Evolutionary conservation across 2,888 invertebrate species (phyloP), one percentile per base, ranked within the genome.

Genomic region (Scaptomyza parva): DNA sequence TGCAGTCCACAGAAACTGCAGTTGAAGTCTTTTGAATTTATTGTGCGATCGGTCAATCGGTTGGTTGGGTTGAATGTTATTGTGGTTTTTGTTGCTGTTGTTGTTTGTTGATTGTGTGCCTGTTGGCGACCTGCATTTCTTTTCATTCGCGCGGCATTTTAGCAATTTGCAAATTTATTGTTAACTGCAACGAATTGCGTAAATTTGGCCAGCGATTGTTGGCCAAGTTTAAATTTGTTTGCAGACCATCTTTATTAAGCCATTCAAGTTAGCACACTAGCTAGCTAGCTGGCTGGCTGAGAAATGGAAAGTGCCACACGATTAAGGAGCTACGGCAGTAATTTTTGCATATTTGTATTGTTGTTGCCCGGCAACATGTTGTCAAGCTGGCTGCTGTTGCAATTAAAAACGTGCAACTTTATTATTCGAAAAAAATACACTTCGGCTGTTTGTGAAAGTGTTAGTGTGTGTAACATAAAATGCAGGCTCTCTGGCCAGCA

Each of bases 161-260:
- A 47, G 77, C 69, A 79, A 79, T 77, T 77, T 85, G 66, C 76
- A 76, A 84, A 87, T 84, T 87, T 87, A 81, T 79, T 78, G 84
- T 82, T 87, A 86, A 83, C 86, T 82, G 86, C 85, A 78, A 53
- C 83, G 87, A 87, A 85, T 85, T 85, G 87, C 88, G 86, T 87
- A 82, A 87, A 85, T 85, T 85, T 87, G 82, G 82, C 72, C 64
- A 65, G 67, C 81, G 70, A 75, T 86, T 84, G 86, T 78, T 78
- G 73, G 82, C 70, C 74, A 73, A 84, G 87, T 82, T 87, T 87
- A 85, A 87, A 84, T 84, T 85, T 78, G 72, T 61, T 20, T 37
- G 44, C 24, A 28, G 43, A 33, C 24, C 47, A 44, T 60, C 40
- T 70, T 68, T 77, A 77, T 77, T 74, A 74, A 77, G 77, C 63